phyloP scores from a whole-genome alignment of 1,140 invertebrate genomes.

The Zaprionus nigranus region DNA sequence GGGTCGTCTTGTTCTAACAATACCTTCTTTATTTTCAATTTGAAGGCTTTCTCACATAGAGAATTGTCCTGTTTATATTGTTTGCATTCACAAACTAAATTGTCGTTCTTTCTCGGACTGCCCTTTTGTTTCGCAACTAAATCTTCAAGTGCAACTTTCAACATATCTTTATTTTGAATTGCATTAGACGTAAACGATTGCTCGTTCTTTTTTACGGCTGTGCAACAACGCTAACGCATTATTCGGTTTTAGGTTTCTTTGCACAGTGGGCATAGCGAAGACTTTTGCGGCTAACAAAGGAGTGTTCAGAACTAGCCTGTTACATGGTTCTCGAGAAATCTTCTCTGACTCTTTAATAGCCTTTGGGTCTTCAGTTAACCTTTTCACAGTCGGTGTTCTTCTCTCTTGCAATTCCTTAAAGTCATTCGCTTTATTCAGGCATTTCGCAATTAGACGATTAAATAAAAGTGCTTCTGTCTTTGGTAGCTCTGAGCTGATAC shows the following conservation, averaged over 20 bases:
- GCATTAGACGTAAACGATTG: too few species aligned
- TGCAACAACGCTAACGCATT: not conserved
- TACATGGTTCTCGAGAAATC: not conserved
- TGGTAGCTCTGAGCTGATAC: not conserved
- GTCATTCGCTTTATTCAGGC: not conserved
- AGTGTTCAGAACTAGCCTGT: not conserved
- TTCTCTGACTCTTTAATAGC: not conserved
- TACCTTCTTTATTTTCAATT: too few species aligned
- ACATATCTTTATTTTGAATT: too few species aligned
- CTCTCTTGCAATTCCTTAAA: not conserved
- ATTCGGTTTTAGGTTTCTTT: not conserved
- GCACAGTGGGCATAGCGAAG: not conserved
- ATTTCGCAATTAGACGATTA: conserved; percentile 1
- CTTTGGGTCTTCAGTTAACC: not conserved
- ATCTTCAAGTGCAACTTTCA: too few species aligned
- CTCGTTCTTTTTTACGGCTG: not conserved
- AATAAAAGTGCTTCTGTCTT: conserved; percentile 5
- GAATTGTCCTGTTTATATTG: too few species aligned
- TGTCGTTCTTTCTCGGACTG: too few species aligned
- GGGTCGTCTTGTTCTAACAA: not conserved
- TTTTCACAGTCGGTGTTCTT: not conserved
- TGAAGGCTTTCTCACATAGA: too few species aligned
- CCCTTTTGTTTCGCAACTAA: too few species aligned
- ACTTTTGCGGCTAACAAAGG: not conserved
- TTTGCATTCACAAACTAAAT: too few species aligned